A percentile compares a stretch with the other conserved stretches of the same genome.
phyloP scores from a whole-genome alignment of 2,113 vertebrate species.

The Bettongia penicillata region DNA sequence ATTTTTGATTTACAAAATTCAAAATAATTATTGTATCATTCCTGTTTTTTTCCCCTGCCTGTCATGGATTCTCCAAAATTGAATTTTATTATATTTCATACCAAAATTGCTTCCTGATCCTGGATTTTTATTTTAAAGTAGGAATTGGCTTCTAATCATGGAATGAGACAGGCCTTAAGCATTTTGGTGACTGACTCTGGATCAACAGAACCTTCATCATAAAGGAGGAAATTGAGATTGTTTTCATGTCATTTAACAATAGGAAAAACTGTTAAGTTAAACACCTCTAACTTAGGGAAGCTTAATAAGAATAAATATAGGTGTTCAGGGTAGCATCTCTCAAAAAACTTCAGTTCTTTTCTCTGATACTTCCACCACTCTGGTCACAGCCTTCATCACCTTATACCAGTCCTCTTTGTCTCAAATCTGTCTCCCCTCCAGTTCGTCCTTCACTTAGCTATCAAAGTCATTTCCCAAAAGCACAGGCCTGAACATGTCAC shows the following conservation, averaged over 20 bases:
- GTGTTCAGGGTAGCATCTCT: too few relatives aligned
- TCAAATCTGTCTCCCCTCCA: too few relatives aligned
- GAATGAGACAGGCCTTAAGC: neutral
- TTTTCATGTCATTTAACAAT: slow-evolving; percentile 12
- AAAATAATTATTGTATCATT: neutral
- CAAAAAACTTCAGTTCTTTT: too few relatives aligned
- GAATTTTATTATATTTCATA: neutral
- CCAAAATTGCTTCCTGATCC: neutral
- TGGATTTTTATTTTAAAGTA: neutral
- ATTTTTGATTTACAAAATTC: slow-evolving; percentile 27
- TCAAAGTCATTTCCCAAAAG: too few relatives aligned
- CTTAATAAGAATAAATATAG: neutral
- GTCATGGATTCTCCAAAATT: neutral
- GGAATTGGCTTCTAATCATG: neutral
- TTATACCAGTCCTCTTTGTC: too few relatives aligned
- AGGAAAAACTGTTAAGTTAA: neutral
- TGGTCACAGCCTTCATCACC: too few relatives aligned
- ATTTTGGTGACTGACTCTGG: neutral
- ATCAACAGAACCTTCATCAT: neutral
- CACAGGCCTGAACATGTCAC: too few relatives aligned
- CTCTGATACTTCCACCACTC: too few relatives aligned
- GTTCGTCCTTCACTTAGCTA: too few relatives aligned
- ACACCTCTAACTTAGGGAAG: neutral
- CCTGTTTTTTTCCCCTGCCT: neutral
- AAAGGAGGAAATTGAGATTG: neutral